Conservation (phyloP, 2,797 vertebrate species). For the Urophycis tenuis region DNA sequence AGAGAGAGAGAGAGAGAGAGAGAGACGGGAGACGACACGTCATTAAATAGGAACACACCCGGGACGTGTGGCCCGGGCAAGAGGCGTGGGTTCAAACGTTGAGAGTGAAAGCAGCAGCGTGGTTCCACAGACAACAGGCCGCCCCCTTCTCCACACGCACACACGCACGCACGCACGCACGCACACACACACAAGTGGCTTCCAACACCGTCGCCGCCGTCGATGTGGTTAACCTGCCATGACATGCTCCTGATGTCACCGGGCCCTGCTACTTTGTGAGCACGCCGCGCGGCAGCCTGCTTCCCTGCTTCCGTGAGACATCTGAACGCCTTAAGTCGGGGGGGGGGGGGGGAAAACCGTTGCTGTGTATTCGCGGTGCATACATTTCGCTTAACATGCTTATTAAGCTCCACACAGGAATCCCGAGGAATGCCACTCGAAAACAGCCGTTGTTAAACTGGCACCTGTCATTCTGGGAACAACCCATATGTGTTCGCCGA, state of each 20-base stretch:
- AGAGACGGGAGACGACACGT: background rate
- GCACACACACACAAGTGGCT: background rate
- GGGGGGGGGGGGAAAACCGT: too few species aligned
- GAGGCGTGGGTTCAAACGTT: background rate
- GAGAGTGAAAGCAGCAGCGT: background rate
- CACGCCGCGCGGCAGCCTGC: background rate
- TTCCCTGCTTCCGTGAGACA: background rate
- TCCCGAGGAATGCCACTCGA: too few species aligned
- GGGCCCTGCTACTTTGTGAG: too few species aligned
- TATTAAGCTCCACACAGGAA: too few species aligned
- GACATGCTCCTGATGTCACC: background rate
- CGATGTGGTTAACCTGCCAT: background rate
- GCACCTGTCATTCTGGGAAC: conserved; percentile 1
- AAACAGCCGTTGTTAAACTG: too few species aligned
- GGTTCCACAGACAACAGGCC: background rate
- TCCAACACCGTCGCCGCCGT: background rate
- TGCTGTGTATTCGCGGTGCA: too few species aligned
- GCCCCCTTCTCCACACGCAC: too few species aligned
- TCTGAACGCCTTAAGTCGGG: background rate
- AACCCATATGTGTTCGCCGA: conserved; percentile 8
- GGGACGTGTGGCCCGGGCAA: background rate
- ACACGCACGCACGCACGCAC: too few species aligned
- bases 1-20: too few species aligned
- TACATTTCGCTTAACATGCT: too few species aligned
- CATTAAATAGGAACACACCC: background rate